These are phyloP conservation scores for Coecobrya sp. DNA, from an alignment of 2,888 invertebrate species.

Conservation along the genomic window DNA sequence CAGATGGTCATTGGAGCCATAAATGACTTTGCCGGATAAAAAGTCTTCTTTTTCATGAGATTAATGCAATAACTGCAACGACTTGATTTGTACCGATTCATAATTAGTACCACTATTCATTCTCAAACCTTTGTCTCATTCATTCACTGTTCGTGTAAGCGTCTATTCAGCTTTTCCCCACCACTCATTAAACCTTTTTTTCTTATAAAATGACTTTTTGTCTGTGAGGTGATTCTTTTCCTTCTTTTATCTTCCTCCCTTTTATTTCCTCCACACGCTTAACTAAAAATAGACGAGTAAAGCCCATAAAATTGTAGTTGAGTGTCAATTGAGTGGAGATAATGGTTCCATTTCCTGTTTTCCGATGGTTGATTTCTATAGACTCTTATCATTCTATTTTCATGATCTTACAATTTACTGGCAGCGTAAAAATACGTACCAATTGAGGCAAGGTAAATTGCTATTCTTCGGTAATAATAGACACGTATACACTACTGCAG, in stretches of 20 bases:
- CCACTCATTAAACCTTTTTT: constrained; percentile 45
- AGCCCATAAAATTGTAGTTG: constrained; percentile 80
- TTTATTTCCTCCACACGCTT: constrained; percentile 13
- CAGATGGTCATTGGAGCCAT: not conserved
- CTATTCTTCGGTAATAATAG: constrained; percentile 38
- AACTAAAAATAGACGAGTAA: constrained; percentile 70
- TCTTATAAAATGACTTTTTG: constrained; percentile 2
- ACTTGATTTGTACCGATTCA: constrained; percentile 24
- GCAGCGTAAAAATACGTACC: not conserved
- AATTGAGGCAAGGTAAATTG: constrained; percentile 41
- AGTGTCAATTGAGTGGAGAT: constrained; percentile 83
- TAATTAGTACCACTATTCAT: constrained; percentile 33
- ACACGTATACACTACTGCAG: not conserved
- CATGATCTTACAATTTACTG: constrained; percentile 27
- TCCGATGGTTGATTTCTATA: constrained; percentile 77
- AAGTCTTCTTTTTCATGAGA: not conserved
- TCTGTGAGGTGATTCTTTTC: not conserved
- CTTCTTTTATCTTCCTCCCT: constrained; percentile 1
- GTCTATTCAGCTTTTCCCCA: constrained; percentile 6
- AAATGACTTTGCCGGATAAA: constrained; percentile 10
- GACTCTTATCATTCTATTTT: constrained; percentile 38
- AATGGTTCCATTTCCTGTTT: constrained; percentile 74
- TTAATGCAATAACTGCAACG: constrained; percentile 28
- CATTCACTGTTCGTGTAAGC: too few species aligned
- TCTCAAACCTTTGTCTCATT: not conserved